Percentiles rank a stretch among this genome's conserved stretches.
phyloP scores from a whole-genome alignment of 2,888 invertebrate species.

The Drosophila lacicola region DNA sequence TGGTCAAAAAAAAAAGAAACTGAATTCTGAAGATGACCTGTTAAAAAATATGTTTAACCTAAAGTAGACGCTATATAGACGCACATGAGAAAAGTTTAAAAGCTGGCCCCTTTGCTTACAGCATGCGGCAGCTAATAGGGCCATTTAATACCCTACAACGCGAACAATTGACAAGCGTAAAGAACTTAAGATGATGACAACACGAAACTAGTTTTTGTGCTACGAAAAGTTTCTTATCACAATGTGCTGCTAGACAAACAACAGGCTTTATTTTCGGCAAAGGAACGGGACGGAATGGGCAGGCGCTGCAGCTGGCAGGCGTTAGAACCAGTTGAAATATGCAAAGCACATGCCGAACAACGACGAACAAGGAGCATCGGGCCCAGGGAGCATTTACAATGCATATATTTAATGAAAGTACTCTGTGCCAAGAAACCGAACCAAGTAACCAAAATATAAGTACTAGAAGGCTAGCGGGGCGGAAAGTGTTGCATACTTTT shows the following conservation, averaged over 20 bases:
- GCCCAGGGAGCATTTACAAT: constrained; percentile 62
- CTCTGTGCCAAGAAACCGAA: constrained; percentile 45
- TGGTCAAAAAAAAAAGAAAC: too few species aligned
- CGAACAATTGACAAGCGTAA: constrained; percentile 56
- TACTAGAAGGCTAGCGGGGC: constrained; percentile 22
- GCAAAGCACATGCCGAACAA: constrained; percentile 46
- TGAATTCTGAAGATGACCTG: too few species aligned
- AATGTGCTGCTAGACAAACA: constrained; percentile 53
- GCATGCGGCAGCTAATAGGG: constrained; percentile 7
- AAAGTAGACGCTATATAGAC: too few species aligned
- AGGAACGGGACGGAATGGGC: too few species aligned
- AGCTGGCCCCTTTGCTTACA: too few species aligned
- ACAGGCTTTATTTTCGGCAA: constrained; percentile 11
- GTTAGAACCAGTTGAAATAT: constrained; percentile 60
- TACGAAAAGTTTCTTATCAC: constrained; percentile 58
- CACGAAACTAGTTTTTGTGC: constrained; percentile 58
- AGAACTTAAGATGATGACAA: constrained; percentile 56
- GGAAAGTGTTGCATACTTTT: constrained; percentile 75
- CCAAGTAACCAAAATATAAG: constrained; percentile 33
- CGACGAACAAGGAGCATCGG: constrained; percentile 32
- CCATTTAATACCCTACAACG: constrained; percentile 11
- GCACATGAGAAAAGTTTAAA: too few species aligned
- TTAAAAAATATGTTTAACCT: too few species aligned
- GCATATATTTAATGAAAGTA: constrained; percentile 77
- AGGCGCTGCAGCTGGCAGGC: too few species aligned